Percentiles rank a stretch among this genome's conserved stretches.
Evolutionary conservation across 2,113 vertebrate genomes (phyloP).

Genomic region (Ramphastos sulfuratus): DNA sequence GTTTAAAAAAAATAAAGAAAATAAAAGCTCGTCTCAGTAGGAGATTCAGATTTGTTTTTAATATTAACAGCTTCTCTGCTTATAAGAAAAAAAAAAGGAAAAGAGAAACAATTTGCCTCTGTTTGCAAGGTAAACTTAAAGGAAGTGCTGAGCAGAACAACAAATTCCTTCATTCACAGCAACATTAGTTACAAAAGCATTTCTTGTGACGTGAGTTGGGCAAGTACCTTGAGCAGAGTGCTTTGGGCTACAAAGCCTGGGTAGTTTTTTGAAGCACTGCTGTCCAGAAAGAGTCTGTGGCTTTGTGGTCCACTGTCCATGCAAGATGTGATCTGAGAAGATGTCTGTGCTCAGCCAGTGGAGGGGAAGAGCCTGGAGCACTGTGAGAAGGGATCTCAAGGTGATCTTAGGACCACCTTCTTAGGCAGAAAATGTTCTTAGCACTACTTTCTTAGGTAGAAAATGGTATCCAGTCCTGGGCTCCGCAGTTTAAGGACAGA

Average conservation of each 20-base stretch:
- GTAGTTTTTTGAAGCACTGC: not conserved
- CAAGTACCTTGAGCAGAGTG: not conserved
- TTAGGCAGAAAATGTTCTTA: not conserved
- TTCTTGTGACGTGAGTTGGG: not conserved
- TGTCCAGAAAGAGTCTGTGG: not conserved
- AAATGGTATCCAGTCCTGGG: too few species aligned
- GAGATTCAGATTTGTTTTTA: conserved; percentile 53
- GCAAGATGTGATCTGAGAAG: accelerated
- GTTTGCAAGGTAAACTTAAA: conserved; percentile 47
- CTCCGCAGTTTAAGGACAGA: too few species aligned
- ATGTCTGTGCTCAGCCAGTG: not conserved
- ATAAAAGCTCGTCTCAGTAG: conserved; percentile 30
- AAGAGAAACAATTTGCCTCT: conserved; percentile 50
- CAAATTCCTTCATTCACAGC: conserved; percentile 9
- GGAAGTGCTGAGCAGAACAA: conserved; percentile 25
- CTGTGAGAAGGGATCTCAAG: accelerated
- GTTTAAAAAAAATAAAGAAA: conserved; percentile 3
- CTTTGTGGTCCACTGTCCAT: not conserved
- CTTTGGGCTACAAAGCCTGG: not conserved
- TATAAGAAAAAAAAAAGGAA: not conserved
- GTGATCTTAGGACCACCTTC: not conserved
- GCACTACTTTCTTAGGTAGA: not conserved
- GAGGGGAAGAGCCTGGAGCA: not conserved
- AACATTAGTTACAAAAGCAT: not conserved
- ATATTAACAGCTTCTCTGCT: conserved; percentile 35